These are phyloP conservation scores for Poeciliopsis occidentalis DNA, from an alignment of 2,113 vertebrate species.

Conservation along the genomic window DNA sequence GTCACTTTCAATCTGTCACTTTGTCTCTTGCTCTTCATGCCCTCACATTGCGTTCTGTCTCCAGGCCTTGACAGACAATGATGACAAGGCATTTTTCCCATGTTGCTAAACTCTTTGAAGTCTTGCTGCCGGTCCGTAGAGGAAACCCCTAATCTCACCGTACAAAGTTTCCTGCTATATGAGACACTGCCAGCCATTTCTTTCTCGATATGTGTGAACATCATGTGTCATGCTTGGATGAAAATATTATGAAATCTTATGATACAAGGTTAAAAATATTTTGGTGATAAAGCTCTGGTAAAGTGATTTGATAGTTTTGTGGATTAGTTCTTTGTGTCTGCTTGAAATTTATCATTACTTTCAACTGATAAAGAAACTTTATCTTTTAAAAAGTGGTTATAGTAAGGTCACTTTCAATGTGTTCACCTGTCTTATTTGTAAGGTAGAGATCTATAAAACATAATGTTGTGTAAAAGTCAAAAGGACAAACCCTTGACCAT, in stretches of 20 bases:
- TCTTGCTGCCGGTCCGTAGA: slow-evolving; percentile 29
- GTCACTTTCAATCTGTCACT: slow-evolving; percentile 80
- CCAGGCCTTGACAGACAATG: slow-evolving; percentile 67
- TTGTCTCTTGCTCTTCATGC: slow-evolving; percentile 60
- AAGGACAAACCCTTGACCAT: slow-evolving; percentile 55
- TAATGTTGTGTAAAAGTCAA: slow-evolving; percentile 40
- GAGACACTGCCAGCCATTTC: slow-evolving; percentile 4
- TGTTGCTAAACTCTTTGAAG: slow-evolving; percentile 54
- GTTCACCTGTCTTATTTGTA: background rate
- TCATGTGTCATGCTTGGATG: background rate
- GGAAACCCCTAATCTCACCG: slow-evolving; percentile 17
- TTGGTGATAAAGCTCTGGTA: background rate
- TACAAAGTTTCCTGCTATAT: slow-evolving; percentile 14
- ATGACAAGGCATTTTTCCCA: slow-evolving; percentile 57
- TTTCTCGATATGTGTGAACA: background rate
- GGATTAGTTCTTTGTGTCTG: background rate
- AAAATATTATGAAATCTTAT: background rate
- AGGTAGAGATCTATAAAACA: slow-evolving; percentile 3
- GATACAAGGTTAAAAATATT: background rate
- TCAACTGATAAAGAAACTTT: background rate
- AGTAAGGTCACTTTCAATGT: background rate
- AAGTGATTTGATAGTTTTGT: background rate
- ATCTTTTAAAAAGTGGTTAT: background rate
- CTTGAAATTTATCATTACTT: background rate
- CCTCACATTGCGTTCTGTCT: slow-evolving; percentile 65